Conservation (phyloP, 2,113 vertebrate species). For the Misgurnus mizolepis region DNA sequence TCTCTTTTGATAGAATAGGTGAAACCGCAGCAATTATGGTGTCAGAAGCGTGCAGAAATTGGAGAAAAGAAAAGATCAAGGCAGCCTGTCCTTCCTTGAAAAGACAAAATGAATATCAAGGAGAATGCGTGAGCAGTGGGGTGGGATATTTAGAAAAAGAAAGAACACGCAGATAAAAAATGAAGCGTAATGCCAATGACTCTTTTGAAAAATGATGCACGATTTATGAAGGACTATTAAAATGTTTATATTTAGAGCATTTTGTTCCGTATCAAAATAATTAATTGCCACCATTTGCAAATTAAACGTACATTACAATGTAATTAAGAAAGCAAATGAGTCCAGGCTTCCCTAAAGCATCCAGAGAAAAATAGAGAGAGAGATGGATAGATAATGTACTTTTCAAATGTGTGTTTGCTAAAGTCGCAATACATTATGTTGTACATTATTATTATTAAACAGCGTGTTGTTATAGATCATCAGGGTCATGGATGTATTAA, state of each 20-base stretch:
- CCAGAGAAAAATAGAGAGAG: slow-evolving; percentile 64
- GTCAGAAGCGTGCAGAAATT: slow-evolving; percentile 69
- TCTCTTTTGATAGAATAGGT: slow-evolving; percentile 71
- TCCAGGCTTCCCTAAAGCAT: slow-evolving; percentile 65
- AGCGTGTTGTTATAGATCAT: slow-evolving; percentile 27
- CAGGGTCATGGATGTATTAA: slow-evolving; percentile 19
- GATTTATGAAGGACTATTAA: slow-evolving; percentile 74
- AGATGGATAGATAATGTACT: slow-evolving; percentile 22
- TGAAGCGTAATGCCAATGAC: slow-evolving; percentile 70
- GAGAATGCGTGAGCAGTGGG: slow-evolving; percentile 63
- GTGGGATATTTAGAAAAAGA: slow-evolving; percentile 51
- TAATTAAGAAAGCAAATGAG: slow-evolving; percentile 81
- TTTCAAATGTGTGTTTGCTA: slow-evolving; percentile 34
- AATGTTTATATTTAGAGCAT: slow-evolving; percentile 80
- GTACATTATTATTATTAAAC: slow-evolving; percentile 19
- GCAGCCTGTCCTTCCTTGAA: slow-evolving; percentile 53
- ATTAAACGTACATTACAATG: slow-evolving; percentile 82
- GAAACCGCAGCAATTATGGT: slow-evolving; percentile 67
- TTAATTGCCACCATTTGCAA: slow-evolving; percentile 79
- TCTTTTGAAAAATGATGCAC: slow-evolving; percentile 75
- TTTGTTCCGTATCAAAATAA: slow-evolving; percentile 80
- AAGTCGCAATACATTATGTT: slow-evolving; percentile 31
- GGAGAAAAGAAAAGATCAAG: slow-evolving; percentile 67
- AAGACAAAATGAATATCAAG: slow-evolving; percentile 70
- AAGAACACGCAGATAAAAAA: slow-evolving; percentile 62